These are phyloP conservation scores for Riparia riparia DNA, from an alignment of 2,113 vertebrate genomes.

Conservation along the genomic window DNA sequence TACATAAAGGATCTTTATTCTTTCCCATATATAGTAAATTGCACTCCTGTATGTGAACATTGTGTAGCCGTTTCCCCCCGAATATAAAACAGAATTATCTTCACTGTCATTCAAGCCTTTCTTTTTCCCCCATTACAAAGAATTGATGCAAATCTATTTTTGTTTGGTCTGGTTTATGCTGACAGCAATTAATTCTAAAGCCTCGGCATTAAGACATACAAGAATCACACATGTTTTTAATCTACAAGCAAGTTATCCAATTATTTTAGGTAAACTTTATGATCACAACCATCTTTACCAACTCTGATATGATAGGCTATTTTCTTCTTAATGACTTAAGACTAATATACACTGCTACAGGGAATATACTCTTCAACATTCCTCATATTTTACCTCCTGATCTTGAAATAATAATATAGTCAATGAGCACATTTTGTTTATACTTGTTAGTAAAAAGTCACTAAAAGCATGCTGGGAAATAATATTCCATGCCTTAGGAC, in stretches of 20 bases:
- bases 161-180: slow-evolving; percentile 65
- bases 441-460: slow-evolving; percentile 54
- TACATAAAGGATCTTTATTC: slow-evolving; percentile 34
- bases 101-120: slow-evolving; percentile 35
- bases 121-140: neutral
- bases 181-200: slow-evolving; percentile 71
- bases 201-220: slow-evolving; percentile 51
- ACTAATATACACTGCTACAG: slow-evolving; percentile 6
- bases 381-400: slow-evolving; percentile 43
- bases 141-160: slow-evolving; percentile 68
- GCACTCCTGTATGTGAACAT: neutral
- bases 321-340: slow-evolving; percentile 58
- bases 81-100: slow-evolving; percentile 46
- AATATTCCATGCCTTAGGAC: slow-evolving; percentile 58
- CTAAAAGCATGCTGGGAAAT: slow-evolving; percentile 63
- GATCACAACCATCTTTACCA: slow-evolving; percentile 69
- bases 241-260: slow-evolving; percentile 71
- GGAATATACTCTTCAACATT: slow-evolving; percentile 36
- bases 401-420: slow-evolving; percentile 59
- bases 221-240: slow-evolving; percentile 65
- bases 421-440: slow-evolving; percentile 50
- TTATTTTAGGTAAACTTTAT: slow-evolving; percentile 74
- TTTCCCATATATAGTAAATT: slow-evolving; percentile 66
- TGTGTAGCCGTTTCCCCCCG: neutral
- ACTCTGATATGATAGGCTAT: slow-evolving; percentile 47